phyloP scores from a whole-genome alignment of 2,888 invertebrate genomes.

The Oscheius sp. region DNA sequence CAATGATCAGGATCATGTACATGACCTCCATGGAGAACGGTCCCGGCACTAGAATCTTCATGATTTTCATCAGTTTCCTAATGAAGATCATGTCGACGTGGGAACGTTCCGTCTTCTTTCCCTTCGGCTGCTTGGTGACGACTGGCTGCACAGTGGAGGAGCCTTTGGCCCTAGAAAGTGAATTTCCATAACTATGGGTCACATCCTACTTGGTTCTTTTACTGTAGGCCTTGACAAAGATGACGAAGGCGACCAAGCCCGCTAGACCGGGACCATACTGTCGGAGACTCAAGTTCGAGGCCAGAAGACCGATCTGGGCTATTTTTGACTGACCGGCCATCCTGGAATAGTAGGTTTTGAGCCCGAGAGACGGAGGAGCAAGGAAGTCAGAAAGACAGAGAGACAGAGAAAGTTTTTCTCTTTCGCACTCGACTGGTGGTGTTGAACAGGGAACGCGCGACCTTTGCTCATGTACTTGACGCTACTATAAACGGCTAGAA shows the following conservation, averaged over 20 bases:
- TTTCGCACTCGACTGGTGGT: neutral
- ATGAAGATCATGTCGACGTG: slow-evolving; percentile 61
- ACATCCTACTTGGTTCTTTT: slow-evolving; percentile 29
- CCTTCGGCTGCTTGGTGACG: slow-evolving; percentile 31
- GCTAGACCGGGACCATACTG: slow-evolving; percentile 59
- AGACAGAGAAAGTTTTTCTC: neutral
- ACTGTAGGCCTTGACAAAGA: slow-evolving; percentile 43
- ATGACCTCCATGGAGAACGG: slow-evolving; percentile 64
- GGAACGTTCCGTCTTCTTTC: slow-evolving; percentile 40
- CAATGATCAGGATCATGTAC: slow-evolving; percentile 78
- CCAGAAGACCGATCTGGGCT: slow-evolving; percentile 35
- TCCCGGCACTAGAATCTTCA: slow-evolving; percentile 65
- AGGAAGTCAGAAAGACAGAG: neutral
- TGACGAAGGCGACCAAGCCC: slow-evolving; percentile 54
- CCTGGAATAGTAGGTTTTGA: neutral
- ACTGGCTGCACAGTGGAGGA: slow-evolving; percentile 4
- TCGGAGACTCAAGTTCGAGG: slow-evolving; percentile 28
- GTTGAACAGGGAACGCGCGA: slow-evolving; percentile 33
- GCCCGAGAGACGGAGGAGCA: neutral
- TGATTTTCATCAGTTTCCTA: slow-evolving; percentile 56
- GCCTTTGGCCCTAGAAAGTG: slow-evolving; percentile 24
- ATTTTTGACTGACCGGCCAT: slow-evolving; percentile 39
- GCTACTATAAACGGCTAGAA: no score
- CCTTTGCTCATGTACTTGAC: slow-evolving; percentile 21
- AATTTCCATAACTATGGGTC: neutral